Percentiles rank a stretch among this genome's conserved stretches.
phyloP scores from a whole-genome alignment of 2,797 vertebrate species.

The Sebastes aleutianus region DNA sequence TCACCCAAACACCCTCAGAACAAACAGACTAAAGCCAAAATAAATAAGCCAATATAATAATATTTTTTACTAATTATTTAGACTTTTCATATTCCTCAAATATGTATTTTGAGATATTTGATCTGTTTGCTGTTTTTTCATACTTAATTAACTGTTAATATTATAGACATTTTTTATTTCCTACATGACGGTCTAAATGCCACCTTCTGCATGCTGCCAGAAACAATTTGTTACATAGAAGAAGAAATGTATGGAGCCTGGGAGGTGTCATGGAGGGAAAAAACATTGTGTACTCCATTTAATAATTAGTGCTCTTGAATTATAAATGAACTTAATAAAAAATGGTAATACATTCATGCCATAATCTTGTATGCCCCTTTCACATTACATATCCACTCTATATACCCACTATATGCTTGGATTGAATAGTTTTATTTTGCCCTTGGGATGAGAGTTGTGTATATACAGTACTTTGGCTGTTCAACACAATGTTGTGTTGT shows the following conservation, averaged over 20 bases:
- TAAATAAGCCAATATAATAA: not conserved
- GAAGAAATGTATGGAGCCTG: not conserved
- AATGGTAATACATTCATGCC: not conserved
- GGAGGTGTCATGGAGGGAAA: not conserved
- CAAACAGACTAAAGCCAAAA: not conserved
- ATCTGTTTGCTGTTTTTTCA: not conserved
- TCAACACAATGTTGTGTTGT: not conserved
- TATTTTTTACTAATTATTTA: not conserved
- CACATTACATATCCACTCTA: not conserved
- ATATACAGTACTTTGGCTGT: not conserved
- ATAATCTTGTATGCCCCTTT: not conserved
- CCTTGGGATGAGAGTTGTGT: not conserved
- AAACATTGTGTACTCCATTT: not conserved
- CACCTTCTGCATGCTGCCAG: not conserved
- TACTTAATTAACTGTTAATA: not conserved
- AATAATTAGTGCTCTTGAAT: not conserved
- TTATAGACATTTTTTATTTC: not conserved
- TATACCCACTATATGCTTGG: not conserved
- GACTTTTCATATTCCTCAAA: not conserved
- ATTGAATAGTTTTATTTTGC: not conserved
- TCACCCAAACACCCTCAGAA: not conserved
- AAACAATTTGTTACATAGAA: not conserved
- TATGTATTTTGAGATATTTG: not conserved
- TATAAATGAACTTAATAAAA: not conserved
- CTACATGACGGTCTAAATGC: not conserved